Evolutionary conservation across 1,140 invertebrate genomes (phyloP).

Genomic region (Drosophila biarmipes): DNA sequence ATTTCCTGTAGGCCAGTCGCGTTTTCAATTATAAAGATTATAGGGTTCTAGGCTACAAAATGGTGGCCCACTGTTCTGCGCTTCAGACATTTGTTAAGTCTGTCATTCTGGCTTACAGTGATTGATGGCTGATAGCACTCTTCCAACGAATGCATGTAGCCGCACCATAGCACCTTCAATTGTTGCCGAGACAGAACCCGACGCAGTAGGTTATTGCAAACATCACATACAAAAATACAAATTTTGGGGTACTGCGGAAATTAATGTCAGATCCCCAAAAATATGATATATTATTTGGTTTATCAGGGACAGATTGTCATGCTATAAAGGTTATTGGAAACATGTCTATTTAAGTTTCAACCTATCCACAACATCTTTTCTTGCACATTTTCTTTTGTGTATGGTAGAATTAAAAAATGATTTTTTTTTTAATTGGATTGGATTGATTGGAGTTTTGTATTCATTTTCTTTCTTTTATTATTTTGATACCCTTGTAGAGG

Average conservation of each 20-base stretch:
- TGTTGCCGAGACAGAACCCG: slow-evolving; percentile 20
- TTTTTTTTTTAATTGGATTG: too few species aligned
- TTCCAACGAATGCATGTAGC: slow-evolving; percentile 30
- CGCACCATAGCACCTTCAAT: slow-evolving; percentile 8
- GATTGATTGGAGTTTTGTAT: too few species aligned
- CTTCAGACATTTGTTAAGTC: slow-evolving; percentile 19
- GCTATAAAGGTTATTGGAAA: too few species aligned
- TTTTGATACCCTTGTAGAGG: too few species aligned
- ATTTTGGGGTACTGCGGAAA: background rate
- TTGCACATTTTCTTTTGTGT: too few species aligned
- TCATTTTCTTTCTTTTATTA: too few species aligned
- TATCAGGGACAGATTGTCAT: too few species aligned
- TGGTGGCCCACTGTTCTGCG: slow-evolving; percentile 23
- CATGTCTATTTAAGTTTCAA: too few species aligned
- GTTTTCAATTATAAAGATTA: slow-evolving; percentile 51
- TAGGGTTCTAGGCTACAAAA: slow-evolving; percentile 29
- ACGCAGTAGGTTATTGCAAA: slow-evolving; percentile 35
- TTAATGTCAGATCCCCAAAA: too few species aligned
- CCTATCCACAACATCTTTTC: too few species aligned
- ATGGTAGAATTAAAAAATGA: too few species aligned
- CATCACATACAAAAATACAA: background rate
- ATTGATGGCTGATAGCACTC: slow-evolving; percentile 52
- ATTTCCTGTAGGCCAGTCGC: slow-evolving; percentile 55
- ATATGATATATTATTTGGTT: too few species aligned
- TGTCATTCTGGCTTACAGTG: slow-evolving; percentile 34